phyloP scores from a whole-genome alignment of 2,113 vertebrate species.

The Zosterops pallidus region DNA sequence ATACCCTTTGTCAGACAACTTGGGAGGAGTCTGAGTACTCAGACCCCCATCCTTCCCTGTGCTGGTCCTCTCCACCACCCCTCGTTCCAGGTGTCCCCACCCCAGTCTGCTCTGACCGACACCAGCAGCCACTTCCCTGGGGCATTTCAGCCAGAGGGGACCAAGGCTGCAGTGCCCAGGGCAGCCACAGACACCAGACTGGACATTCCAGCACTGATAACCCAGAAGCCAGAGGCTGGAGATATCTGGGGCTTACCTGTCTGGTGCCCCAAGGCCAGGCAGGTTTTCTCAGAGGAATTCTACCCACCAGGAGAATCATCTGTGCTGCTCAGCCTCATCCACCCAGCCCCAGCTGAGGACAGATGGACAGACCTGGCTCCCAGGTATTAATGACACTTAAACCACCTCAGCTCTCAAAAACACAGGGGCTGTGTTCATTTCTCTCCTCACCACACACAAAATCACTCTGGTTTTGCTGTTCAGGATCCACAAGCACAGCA shows the following conservation, averaged over 20 bases:
- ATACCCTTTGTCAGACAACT: not conserved
- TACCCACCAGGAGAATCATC: not conserved
- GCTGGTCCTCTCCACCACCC: not conserved
- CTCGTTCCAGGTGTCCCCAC: fast-evolving
- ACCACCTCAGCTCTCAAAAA: not conserved
- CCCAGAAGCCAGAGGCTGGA: not conserved
- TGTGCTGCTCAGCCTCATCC: not conserved
- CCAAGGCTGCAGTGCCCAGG: not conserved
- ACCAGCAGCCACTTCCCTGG: not conserved
- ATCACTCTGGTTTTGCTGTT: not conserved
- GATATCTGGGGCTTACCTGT: fast-evolving
- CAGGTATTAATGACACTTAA: not conserved
- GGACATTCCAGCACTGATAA: not conserved
- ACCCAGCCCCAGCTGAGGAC: not conserved
- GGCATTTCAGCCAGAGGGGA: not conserved
- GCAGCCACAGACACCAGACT: not conserved
- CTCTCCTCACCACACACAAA: not conserved
- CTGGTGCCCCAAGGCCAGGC: fast-evolving
- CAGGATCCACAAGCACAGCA: not conserved
- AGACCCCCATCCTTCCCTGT: not conserved
- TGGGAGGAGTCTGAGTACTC: not conserved
- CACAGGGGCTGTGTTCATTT: fast-evolving
- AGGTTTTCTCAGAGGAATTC: not conserved
- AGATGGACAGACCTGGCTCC: fast-evolving
- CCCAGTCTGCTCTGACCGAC: not conserved